Evolutionary conservation across 2,797 vertebrate species (phyloP), one percentile per base, ranked within the genome.

Genomic region (Acestrorhynchus altus): DNA sequence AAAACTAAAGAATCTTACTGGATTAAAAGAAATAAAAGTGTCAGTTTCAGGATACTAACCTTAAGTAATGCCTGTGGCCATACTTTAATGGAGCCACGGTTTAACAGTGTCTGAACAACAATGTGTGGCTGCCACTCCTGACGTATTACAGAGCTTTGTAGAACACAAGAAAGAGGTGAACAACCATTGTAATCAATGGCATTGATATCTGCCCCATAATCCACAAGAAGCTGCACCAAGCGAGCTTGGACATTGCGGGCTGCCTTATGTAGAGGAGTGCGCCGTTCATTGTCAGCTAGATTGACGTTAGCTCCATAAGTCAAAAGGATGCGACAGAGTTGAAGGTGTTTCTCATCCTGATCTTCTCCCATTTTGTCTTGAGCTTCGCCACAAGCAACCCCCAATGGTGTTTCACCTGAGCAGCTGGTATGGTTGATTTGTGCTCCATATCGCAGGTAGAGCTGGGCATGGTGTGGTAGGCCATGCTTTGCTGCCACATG

Each of bases 21-120:
- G n/a, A n/a, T n/a, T 31, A 56, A 57, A 26, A 11, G n/a, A 15
- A 18, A 2, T 8, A 39, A 15, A 35, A 26, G 13, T 12, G 24
- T 31, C 0, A 18, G 20, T 57, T 13, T 9, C 3, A 59, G 8
- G 9, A 28, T 57, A 52, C 82, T 79, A 89, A 93, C 93, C 94
- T 94, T 94, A 49, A 80, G 1, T 10, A 95, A 90, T 77, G 93
- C 89, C 0, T 80, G 82, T 0, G 94, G 94, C 91, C 93, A 92
- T 54, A 93, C 86, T 16, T 81, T 88, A 7, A 84, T 91, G 40
- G 94, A 87, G 16, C 94, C 92, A 0, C 88, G 89, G 85, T 92
- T 94, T 78, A 95, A 92, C 72, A 95, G 87, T 12, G 84, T 88
- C 79, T 91, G 91, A 47, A 92, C 57, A 0, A 87, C 66, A 35